These are phyloP conservation scores for Agrypnus murinus DNA, from an alignment of 2,888 invertebrate species.

Conservation along the genomic window DNA sequence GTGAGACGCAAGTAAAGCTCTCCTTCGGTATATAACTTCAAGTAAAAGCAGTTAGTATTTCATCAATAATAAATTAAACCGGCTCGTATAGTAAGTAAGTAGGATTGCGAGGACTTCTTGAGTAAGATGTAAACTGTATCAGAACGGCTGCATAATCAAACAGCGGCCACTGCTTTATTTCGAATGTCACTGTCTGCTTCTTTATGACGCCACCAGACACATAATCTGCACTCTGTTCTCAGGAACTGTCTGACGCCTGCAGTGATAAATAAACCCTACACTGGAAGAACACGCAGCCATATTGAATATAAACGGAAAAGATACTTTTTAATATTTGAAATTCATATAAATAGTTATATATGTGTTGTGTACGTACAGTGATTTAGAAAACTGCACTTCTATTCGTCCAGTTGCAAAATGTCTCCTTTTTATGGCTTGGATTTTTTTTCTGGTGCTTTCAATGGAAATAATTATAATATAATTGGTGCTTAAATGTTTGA, in stretches of 20 bases:
- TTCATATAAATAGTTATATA: constrained; percentile 7
- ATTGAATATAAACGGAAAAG: constrained; percentile 64
- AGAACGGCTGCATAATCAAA: constrained; percentile 62
- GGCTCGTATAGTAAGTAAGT: no score
- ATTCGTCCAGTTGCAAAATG: no score
- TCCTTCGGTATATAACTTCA: no score
- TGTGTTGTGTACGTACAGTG: no score
- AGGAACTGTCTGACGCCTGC: constrained; percentile 63
- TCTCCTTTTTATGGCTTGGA: no score
- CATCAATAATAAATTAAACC: constrained; percentile 51
- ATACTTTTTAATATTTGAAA: constrained; percentile 65
- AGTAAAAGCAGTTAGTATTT: constrained; percentile 43
- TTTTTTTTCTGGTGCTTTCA: no score
- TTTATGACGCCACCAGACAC: constrained; percentile 65
- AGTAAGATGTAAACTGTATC: constrained; percentile 65
- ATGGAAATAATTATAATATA: no score
- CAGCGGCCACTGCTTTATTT: constrained; percentile 65
- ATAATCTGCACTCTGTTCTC: constrained; percentile 66
- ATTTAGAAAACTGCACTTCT: no score
- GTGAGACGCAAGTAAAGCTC: constrained; percentile 37
- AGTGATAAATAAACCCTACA: constrained; percentile 62
- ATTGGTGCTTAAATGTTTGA: no score
- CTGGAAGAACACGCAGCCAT: constrained; percentile 55
- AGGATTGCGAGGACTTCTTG: constrained; percentile 48
- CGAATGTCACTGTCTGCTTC: constrained; percentile 65